Base-by-base conservation (phyloP, 2,888 invertebrate genomes). In the Latrodectus elegans region DNA sequence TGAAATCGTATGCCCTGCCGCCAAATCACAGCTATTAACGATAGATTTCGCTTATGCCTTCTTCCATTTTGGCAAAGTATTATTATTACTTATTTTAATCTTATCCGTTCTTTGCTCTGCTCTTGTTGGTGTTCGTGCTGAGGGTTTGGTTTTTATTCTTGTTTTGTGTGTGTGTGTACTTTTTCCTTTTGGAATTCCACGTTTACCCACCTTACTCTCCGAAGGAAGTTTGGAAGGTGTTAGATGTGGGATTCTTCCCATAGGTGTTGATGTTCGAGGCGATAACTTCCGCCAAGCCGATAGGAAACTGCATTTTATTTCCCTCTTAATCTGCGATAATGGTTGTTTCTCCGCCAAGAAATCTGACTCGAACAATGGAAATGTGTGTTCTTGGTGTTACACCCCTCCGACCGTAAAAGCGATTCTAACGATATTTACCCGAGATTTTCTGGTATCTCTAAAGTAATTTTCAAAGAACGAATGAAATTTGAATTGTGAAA, bases 1-100 rank as follows among this genome's bases (percentile, higher is more conserved):
- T 78, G 70, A 78, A 78, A 78, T 78, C 78, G 78, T 51, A 70
- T 68, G 22, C 67, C n/a, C 52, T 52, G 26, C 11, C 52, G 70
- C 22, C 78, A 65, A 78, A 70, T 78, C 78, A 70, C 67, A 68
- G 78, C 78, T 78, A 26, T 78, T 78, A 78, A 70, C 67, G 78
- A n/a, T 22, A 78, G 53, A 67, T 78, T 70, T 67, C 67, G 78
- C 78, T 8, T 15, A n/a, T 4, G n/a, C 60, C 60, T 60, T 60
- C 60, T 60, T 60, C 60, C 12, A 60, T 38, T 38, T 38, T 38
- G 38, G 38, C 38, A 4, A 49, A 75, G 64, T 15, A 22, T 64
- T 64, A 49, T 75, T 49, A 60, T 49, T 38, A 38, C 75, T 14
- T 64, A n/a, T 15, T 15, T 14, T 15, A 60, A 60, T n/a, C 60